phyloP scores from a whole-genome alignment of 2,888 invertebrate genomes.

The Noctuana brunneofusca region DNA sequence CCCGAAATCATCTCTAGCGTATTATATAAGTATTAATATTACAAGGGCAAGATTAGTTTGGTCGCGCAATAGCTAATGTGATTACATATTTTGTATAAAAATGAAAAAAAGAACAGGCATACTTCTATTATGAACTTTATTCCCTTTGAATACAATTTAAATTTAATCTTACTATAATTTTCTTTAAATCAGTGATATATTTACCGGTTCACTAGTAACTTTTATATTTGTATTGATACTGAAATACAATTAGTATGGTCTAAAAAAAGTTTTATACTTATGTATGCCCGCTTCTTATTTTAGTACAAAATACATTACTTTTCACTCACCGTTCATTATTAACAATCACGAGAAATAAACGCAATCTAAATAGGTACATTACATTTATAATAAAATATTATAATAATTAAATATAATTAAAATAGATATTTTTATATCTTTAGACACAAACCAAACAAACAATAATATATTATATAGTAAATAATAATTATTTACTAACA shows the following conservation, averaged over 20 bases:
- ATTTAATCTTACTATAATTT: neutral
- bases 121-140: neutral
- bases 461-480: neutral
- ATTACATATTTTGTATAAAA: constrained; percentile 24
- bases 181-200: no score
- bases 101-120: constrained; percentile 1
- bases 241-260: no score
- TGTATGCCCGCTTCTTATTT: neutral
- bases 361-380: neutral
- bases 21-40: constrained; percentile 35
- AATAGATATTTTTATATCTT: neutral
- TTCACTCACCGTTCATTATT: neutral
- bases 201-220: no score
- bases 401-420: neutral
- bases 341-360: neutral
- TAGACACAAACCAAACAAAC: neutral
- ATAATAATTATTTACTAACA: neutral
- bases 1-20: constrained; percentile 2
- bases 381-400: neutral
- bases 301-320: neutral
- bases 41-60: constrained; percentile 65
- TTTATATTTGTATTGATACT: neutral
- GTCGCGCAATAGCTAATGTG: constrained; percentile 71
- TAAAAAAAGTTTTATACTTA: neutral
- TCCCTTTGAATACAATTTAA: neutral